Evolutionary conservation across 2,888 invertebrate genomes (phyloP).

Genomic region (Sycophila texana): DNA sequence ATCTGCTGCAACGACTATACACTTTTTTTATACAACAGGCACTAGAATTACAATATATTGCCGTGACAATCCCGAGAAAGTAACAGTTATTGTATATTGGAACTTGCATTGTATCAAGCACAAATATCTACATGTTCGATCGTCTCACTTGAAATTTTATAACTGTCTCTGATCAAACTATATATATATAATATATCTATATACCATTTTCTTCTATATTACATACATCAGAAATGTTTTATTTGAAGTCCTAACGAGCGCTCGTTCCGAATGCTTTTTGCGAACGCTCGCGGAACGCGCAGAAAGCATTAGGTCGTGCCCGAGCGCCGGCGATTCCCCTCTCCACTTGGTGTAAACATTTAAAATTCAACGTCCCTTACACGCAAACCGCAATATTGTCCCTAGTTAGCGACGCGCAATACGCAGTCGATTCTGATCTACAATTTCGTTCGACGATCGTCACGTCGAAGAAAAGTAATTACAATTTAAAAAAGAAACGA

Average conservation of each 20-base stretch:
- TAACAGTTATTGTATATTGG: conserved; percentile 27
- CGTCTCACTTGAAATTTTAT: conserved; percentile 20
- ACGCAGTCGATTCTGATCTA: conserved; percentile 17
- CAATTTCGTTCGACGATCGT: no score
- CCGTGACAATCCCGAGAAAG: conserved; percentile 58
- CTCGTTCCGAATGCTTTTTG: background rate
- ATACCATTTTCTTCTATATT: conserved; percentile 30
- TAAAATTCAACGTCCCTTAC: conserved; percentile 23
- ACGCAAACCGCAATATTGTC: conserved; percentile 40
- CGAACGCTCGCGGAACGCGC: background rate
- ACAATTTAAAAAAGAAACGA: background rate
- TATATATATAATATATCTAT: conserved; percentile 29
- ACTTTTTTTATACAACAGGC: conserved; percentile 53
- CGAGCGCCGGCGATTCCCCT: background rate
- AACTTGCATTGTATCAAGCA: conserved; percentile 19
- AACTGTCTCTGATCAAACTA: conserved; percentile 30
- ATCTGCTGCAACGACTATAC: conserved; percentile 55
- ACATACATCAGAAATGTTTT: conserved; percentile 29
- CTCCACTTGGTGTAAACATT: conserved; percentile 7
- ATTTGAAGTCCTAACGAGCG: conserved; percentile 47
- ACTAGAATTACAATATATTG: conserved; percentile 58
- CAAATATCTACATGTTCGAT: conserved; percentile 47
- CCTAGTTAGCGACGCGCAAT: conserved; percentile 27
- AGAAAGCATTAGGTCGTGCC: background rate
- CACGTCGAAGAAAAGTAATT: no score